Evolutionary conservation across 1,140 invertebrate genomes (phyloP).

Genomic region (Bicyclus anynana): DNA sequence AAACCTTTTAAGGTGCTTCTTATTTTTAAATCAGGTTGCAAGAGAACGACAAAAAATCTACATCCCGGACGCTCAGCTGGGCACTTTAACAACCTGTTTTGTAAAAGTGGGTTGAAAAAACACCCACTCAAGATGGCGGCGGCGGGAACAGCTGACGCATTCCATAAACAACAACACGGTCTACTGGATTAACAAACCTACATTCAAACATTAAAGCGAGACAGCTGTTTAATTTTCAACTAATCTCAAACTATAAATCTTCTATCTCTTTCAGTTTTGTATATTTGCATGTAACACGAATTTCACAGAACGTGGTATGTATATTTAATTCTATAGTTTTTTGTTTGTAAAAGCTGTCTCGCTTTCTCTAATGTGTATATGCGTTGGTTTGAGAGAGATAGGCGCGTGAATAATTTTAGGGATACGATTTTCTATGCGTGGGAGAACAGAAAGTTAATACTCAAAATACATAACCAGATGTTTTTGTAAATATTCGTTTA

Average conservation of each 20-base stretch:
- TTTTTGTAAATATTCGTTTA: too few relatives aligned
- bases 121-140: not conserved
- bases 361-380: not conserved
- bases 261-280: not conserved
- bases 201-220: not conserved
- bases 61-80: slow-evolving; percentile 19
- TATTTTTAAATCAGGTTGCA: not conserved
- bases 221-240: not conserved
- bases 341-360: slow-evolving; percentile 4
- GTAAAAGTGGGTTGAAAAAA: slow-evolving; percentile 4
- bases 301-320: not conserved
- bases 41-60: not conserved
- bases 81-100: slow-evolving; percentile 7
- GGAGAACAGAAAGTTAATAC: not conserved
- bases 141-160: slow-evolving; percentile 14
- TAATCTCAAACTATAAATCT: not conserved
- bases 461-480: not conserved
- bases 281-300: not conserved
- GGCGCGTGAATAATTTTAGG: not conserved
- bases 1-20: too few relatives aligned
- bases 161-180: not conserved
- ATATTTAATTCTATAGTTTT: not conserved
- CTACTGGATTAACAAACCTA: not conserved
- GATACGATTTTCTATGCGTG: not conserved
- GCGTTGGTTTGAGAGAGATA: not conserved